Conservation (phyloP, 2,113 vertebrate genomes). For the Paraplagusia blochii region DNA sequence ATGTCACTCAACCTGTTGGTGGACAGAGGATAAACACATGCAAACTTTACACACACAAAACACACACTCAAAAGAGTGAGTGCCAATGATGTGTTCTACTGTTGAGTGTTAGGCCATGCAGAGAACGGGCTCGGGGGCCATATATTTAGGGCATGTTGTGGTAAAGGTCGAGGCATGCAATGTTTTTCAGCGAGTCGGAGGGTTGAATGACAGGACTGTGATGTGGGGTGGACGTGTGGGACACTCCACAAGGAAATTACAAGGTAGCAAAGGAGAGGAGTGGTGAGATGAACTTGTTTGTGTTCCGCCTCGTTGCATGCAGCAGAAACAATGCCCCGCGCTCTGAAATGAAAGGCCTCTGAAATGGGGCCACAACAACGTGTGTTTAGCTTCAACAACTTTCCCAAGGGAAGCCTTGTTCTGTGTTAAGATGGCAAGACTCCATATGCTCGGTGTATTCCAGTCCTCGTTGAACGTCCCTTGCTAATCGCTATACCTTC, state of each 20-base stretch:
- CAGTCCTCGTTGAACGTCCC: not conserved
- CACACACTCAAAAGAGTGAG: slow-evolving; percentile 20
- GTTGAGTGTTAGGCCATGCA: slow-evolving; percentile 53
- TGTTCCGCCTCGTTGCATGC: slow-evolving; percentile 52
- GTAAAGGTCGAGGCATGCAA: slow-evolving; percentile 60
- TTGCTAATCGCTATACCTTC: slow-evolving; percentile 22
- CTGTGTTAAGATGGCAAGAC: slow-evolving; percentile 51
- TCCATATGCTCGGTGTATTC: slow-evolving; percentile 17
- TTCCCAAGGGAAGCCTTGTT: slow-evolving; percentile 68
- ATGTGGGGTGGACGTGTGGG: slow-evolving; percentile 63
- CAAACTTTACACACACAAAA: slow-evolving; percentile 43
- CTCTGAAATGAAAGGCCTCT: slow-evolving; percentile 30
- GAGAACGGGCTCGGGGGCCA: slow-evolving; percentile 28
- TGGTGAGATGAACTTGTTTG: slow-evolving; percentile 62
- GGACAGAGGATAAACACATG: slow-evolving; percentile 2
- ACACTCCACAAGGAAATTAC: slow-evolving; percentile 60
- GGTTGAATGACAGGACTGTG: slow-evolving; percentile 62
- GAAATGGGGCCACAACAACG: slow-evolving; percentile 34
- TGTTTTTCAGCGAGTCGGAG: slow-evolving; percentile 64
- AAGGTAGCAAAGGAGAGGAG: slow-evolving; percentile 54
- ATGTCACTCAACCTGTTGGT: slow-evolving; percentile 32
- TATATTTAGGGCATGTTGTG: slow-evolving; percentile 65
- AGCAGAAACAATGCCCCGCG: slow-evolving; percentile 51
- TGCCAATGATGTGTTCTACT: slow-evolving; percentile 36
- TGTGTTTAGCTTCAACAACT: slow-evolving; percentile 46